These are phyloP conservation scores for Danaus plexippus DNA, from an alignment of 1,140 invertebrate species.

Conservation along the genomic window DNA sequence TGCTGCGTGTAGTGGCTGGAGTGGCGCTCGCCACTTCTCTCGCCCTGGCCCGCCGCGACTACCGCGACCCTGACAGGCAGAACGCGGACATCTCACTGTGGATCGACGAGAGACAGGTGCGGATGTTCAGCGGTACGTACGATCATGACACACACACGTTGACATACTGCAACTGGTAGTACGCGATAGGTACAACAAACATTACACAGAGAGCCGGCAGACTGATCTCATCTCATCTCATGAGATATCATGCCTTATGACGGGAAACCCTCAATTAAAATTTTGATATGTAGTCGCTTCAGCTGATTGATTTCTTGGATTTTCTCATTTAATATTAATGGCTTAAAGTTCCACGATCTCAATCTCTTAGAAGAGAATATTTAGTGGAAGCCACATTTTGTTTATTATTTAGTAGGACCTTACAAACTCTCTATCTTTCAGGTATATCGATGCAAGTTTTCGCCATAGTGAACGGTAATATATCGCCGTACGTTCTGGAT, in stretches of 20 bases:
- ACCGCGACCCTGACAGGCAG: conserved; percentile 51
- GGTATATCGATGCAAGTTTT: conserved; percentile 90
- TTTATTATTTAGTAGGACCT: not conserved
- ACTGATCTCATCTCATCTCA: no score
- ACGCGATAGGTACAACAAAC: no score
- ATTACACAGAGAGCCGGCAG: no score
- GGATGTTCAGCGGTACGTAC: conserved; percentile 86
- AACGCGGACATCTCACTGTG: conserved; percentile 84
- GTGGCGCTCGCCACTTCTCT: conserved; percentile 53
- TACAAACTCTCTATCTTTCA: conserved; percentile 48
- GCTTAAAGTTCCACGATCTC: no score
- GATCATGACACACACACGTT: conserved; percentile 1
- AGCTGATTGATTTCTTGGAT: no score
- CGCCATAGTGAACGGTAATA: conserved; percentile 87
- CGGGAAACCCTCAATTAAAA: no score
- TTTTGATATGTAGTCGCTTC: no score
- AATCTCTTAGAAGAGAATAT: no score
- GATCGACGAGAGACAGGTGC: conserved; percentile 91
- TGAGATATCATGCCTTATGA: no score
- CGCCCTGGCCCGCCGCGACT: conserved; percentile 44
- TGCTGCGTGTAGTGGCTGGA: conserved; percentile 51
- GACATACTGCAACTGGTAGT: not conserved
- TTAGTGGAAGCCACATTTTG: not conserved
- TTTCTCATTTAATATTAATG: no score
- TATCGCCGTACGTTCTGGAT: conserved; percentile 87